phyloP scores from a whole-genome alignment of 2,113 vertebrate species.

The Catagonus wagneri region DNA sequence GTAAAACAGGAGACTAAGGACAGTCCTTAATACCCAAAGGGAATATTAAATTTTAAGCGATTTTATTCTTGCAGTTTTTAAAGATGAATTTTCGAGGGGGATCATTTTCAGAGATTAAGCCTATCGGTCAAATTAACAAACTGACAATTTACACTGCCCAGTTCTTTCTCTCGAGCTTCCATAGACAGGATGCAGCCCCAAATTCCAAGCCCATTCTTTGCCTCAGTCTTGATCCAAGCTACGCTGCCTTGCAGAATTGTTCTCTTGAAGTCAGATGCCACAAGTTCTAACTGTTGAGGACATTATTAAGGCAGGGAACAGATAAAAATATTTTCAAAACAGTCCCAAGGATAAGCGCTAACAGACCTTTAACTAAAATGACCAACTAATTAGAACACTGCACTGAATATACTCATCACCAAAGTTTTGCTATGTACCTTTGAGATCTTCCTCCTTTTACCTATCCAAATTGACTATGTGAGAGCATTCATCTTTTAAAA shows the following conservation, averaged over 20 bases:
- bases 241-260: background rate
- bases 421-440: background rate
- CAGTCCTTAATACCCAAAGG: background rate
- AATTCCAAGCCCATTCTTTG: background rate
- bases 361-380: background rate
- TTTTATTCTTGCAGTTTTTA: slow-evolving; percentile 29
- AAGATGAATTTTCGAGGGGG: background rate
- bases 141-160: background rate
- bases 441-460: background rate
- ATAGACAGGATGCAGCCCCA: background rate
- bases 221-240: background rate
- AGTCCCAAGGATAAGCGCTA: background rate
- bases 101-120: slow-evolving; percentile 29
- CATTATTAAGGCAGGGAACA: background rate
- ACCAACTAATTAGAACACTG: background rate
- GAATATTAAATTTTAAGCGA: slow-evolving; percentile 30
- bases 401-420: background rate
- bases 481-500: background rate
- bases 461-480: background rate
- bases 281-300: background rate
- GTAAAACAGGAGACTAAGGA: background rate
- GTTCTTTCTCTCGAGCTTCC: background rate
- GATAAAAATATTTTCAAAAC: slow-evolving; percentile 2
- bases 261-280: background rate
- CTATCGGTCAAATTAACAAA: slow-evolving; percentile 40